These are phyloP conservation scores for Priapulus caudatus DNA, from an alignment of 2,888 invertebrate genomes.

Conservation along the genomic window DNA sequence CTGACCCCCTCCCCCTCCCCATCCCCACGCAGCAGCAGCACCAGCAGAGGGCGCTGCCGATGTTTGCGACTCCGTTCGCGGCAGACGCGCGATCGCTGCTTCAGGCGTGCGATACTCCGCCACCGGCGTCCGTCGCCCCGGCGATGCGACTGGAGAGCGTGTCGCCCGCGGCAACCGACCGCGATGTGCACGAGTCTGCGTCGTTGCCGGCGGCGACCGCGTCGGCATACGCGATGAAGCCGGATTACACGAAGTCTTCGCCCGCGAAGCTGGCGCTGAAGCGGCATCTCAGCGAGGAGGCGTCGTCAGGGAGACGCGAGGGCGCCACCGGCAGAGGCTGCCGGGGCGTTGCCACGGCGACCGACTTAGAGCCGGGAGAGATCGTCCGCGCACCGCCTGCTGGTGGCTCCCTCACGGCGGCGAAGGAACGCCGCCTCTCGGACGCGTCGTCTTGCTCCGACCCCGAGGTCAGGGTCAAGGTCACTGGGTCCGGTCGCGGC, in stretches of 20 bases:
- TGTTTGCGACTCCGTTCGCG: no score
- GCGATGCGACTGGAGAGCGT: not conserved
- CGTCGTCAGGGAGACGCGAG: not conserved
- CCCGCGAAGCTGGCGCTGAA: slow-evolving; percentile 3
- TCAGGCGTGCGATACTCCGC: no score
- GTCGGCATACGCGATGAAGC: not conserved
- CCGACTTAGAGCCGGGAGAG: not conserved
- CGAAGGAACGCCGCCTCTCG: not conserved
- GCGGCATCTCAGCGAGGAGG: not conserved
- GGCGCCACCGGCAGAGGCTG: no score
- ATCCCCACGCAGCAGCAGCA: not conserved
- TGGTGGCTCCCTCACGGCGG: not conserved
- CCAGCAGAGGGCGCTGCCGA: no score
- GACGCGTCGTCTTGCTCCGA: not conserved
- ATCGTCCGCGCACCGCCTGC: not conserved
- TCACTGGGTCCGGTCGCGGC: no score
- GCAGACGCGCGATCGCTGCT: no score
- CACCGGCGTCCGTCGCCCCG: not conserved
- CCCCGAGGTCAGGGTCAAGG: no score
- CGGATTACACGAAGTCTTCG: not conserved
- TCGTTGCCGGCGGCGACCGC: not conserved
- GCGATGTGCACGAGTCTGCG: no score
- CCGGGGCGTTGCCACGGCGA: not conserved
- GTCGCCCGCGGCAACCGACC: not conserved
- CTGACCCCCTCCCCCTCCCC: not conserved